Percentiles rank a stretch among this genome's conserved stretches.
Conservation (phyloP, 2,888 invertebrate species). For the Thereva unica region DNA sequence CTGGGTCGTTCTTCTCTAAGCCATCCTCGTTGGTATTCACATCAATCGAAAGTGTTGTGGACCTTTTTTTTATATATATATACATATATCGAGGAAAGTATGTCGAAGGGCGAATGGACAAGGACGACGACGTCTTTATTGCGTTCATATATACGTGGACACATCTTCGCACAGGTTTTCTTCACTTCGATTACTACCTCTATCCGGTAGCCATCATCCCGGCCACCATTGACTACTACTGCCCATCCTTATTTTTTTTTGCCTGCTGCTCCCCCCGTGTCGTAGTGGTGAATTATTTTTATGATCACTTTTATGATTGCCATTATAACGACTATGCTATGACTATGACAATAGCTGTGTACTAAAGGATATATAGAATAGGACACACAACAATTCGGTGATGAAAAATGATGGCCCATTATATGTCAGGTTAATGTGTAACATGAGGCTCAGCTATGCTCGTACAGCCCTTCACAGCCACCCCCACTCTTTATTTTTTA, state of each 20-base stretch:
- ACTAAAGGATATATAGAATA: slow-evolving; percentile 1
- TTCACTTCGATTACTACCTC: too few species aligned
- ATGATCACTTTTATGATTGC: slow-evolving; percentile 34
- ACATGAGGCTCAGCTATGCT: slow-evolving; percentile 9
- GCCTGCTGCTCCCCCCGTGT: slow-evolving; percentile 8
- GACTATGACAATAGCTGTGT: slow-evolving; percentile 30
- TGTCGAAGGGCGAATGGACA: slow-evolving; percentile 1
- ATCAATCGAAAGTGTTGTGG: slow-evolving; percentile 17
- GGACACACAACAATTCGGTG: slow-evolving; percentile 22
- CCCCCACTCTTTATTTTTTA: not conserved
- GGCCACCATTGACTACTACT: slow-evolving; percentile 6
- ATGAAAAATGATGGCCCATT: slow-evolving; percentile 35
- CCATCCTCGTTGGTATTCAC: slow-evolving; percentile 26
- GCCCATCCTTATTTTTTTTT: slow-evolving; percentile 17
- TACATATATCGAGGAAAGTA: not conserved
- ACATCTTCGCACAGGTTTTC: too few species aligned
- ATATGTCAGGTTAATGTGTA: slow-evolving; percentile 33
- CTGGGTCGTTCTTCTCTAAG: not conserved
- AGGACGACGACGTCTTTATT: slow-evolving; percentile 24
- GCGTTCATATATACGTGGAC: not conserved
- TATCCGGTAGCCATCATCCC: too few species aligned
- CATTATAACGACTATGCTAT: slow-evolving; percentile 29
- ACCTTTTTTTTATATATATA: not conserved
- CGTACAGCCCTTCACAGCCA: not conserved
- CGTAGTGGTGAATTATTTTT: slow-evolving; percentile 35